phyloP scores from a whole-genome alignment of 2,797 vertebrate genomes.

The Cygnus olor region DNA sequence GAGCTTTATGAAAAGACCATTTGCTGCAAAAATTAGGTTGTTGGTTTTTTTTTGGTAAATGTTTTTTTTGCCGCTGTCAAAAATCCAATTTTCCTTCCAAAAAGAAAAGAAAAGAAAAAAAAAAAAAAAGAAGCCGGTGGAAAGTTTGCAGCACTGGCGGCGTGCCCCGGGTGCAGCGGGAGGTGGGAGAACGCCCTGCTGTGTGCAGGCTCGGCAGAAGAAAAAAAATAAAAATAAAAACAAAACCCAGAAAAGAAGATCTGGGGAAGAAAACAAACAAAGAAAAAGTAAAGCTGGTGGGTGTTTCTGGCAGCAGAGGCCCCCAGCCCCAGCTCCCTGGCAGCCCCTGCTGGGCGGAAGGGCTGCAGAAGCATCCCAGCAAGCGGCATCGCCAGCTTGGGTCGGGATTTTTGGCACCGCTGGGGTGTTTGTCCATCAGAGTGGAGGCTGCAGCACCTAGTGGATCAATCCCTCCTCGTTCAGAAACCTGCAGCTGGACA shows the following conservation, averaged over 20 bases:
- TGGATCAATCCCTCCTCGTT: no score
- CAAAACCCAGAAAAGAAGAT: background rate
- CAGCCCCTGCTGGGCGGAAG: no score
- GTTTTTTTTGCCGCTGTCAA: background rate
- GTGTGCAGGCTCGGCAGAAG: background rate
- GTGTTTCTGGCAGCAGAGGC: no score
- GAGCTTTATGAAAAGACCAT: background rate
- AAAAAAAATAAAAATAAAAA: no score
- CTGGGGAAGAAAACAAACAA: no score
- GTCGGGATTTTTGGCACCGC: no score
- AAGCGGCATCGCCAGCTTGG: no score
- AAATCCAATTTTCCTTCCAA: background rate
- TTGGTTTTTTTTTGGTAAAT: background rate
- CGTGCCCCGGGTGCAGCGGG: background rate
- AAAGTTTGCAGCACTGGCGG: background rate
- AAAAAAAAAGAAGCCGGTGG: background rate
- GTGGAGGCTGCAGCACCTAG: no score
- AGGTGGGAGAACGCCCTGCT: background rate
- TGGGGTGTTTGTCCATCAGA: no score
- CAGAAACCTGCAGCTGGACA: rapidly evolving
- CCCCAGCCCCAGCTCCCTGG: no score
- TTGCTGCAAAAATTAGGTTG: background rate
- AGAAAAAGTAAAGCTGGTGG: background rate
- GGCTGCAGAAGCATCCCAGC: no score
- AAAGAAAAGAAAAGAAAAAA: background rate